Evolutionary conservation across 1,140 invertebrate genomes (phyloP), one percentile per base, ranked within the genome.

Genomic region (Eriosoma lanigerum): DNA sequence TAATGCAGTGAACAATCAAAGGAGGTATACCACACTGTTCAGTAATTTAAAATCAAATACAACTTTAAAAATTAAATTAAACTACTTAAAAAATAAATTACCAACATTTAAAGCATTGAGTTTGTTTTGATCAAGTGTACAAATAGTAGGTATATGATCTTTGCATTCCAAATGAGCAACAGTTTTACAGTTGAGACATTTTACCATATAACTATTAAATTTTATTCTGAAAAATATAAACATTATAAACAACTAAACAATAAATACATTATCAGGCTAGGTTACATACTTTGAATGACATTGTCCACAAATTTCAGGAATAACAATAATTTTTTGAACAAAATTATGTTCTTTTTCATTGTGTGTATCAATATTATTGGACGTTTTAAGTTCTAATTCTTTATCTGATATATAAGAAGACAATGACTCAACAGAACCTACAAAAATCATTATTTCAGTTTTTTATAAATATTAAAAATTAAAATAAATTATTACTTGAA

Each of bases 1-100:
- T 96, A 12, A 98, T 90, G 85, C 96, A 98, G 85, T 98, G 96
- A 64, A 98, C 92, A 82, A 99, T 89, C 0, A 98, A 84, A 1
- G 94, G 92, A 12, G 97, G 97, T 56, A 99, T 92, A 92, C 75
- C 75, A 78, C 54, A 58, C 75, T 78, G 19, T 9, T 5, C 44
- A 56, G 58, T 58, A 21, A 50, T 73, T 50, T 19, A 56, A 44
- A 68, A 68, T 21, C n/a, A n/a, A n/a, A n/a, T n/a, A n/a, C n/a
- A n/a, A n/a, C n/a, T n/a, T n/a, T n/a, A n/a, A n/a, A 68, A 32
- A 64, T 38, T 56, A 15, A 3, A 75, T 38, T 32, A n/a, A 44
- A 56, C 15, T 15, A 24, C 2, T 32, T 24, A 44, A 17, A 58
- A 10, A 24, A 44, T 15, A 78, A 29, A 26, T 46, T 60, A 78